Conservation (phyloP, 2,888 invertebrate species). For the Euzetes globulus region DNA sequence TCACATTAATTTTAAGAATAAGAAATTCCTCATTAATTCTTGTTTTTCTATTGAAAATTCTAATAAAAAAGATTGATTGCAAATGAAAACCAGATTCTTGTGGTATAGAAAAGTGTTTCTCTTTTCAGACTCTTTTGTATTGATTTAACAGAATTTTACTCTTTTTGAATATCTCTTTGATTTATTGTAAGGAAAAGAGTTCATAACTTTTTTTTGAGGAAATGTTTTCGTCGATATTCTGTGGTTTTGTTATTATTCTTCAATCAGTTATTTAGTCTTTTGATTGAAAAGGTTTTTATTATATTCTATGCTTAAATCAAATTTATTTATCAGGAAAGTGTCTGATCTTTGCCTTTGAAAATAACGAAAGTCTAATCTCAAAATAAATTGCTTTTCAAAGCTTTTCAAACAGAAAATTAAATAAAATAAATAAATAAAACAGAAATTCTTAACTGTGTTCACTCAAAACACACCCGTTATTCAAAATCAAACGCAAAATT, state of each 20-base stretch:
- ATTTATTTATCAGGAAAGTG: background rate
- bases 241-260: background rate
- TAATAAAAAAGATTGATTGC: background rate
- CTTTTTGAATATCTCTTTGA: background rate
- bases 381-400: background rate
- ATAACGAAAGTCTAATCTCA: background rate
- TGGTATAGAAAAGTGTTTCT: background rate
- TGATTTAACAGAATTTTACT: background rate
- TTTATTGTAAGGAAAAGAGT: background rate
- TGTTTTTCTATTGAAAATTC: background rate
- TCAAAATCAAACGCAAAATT: background rate
- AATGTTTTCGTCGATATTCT: background rate
- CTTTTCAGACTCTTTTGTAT: background rate
- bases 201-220: background rate
- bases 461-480: background rate
- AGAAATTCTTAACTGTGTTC: background rate
- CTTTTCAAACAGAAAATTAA: background rate
- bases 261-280: background rate
- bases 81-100: background rate
- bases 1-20: background rate
- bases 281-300: background rate
- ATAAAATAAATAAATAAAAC: background rate
- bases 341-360: background rate
- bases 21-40: background rate
- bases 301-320: background rate